These are phyloP conservation scores for Erebia ligea DNA, from an alignment of 2,888 invertebrate species.

Conservation along the genomic window DNA sequence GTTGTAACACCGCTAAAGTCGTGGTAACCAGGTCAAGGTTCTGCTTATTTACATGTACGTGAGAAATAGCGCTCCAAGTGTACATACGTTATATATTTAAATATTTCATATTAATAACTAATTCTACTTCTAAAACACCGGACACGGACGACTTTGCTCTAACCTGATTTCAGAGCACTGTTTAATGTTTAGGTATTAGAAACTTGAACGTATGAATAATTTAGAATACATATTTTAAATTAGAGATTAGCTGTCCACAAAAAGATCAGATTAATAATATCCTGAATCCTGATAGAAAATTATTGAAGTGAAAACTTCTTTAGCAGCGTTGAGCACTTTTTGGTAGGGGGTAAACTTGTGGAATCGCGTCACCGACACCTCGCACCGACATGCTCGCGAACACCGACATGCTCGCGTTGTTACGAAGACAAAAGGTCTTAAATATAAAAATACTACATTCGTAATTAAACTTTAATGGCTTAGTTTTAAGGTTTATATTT, in stretches of 20 bases:
- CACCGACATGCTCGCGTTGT: too few relatives aligned
- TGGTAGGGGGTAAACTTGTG: too few relatives aligned
- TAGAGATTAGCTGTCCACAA: neutral
- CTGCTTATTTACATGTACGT: conserved; percentile 78
- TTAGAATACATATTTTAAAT: neutral
- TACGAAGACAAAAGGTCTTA: too few relatives aligned
- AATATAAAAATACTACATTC: too few relatives aligned
- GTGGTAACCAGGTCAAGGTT: conserved; percentile 81
- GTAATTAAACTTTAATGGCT: too few relatives aligned
- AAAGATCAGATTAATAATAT: too few relatives aligned
- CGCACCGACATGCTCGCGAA: too few relatives aligned
- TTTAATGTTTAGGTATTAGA: conserved; percentile 14
- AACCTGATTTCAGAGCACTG: conserved; percentile 25
- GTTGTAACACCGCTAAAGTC: conserved; percentile 81
- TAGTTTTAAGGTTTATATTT: too few relatives aligned
- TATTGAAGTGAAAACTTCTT: too few relatives aligned
- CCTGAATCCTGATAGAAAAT: too few relatives aligned
- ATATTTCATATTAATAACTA: conserved; percentile 30
- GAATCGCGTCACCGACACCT: too few relatives aligned
- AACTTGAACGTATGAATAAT: conserved; percentile 3
- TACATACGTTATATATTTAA: conserved; percentile 33
- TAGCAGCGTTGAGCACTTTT: too few relatives aligned
- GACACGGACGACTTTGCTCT: conserved; percentile 10
- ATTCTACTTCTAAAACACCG: conserved; percentile 16
- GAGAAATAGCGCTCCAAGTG: conserved; percentile 69